Conservation (phyloP, 1,140 invertebrate genomes). For the Drosophila lacteicornis region DNA sequence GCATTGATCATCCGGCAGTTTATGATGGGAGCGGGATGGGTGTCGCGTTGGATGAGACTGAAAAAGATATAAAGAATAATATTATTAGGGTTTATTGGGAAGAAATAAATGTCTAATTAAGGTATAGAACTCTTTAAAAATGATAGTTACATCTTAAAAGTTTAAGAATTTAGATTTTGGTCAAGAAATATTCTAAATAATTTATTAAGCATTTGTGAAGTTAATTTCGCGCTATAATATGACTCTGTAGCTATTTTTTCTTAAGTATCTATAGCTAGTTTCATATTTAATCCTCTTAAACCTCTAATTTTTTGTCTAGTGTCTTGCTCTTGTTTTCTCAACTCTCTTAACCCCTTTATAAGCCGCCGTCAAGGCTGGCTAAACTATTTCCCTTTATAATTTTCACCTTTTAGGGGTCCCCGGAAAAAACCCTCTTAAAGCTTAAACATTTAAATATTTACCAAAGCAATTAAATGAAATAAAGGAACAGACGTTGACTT, state of each 20-base stretch:
- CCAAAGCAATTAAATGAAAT: slow-evolving; percentile 45
- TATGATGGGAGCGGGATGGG: slow-evolving; percentile 91
- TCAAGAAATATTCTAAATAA: too few relatives aligned
- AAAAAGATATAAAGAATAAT: slow-evolving; percentile 21
- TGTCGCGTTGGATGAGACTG: slow-evolving; percentile 90
- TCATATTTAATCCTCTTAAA: too few relatives aligned
- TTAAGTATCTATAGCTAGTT: fast-evolving
- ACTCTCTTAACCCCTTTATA: not conserved
- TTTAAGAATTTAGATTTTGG: not conserved
- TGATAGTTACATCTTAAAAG: not conserved
- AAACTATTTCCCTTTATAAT: not conserved
- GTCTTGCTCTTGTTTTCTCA: not conserved
- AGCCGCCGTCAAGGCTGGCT: not conserved
- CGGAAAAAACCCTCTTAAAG: not conserved
- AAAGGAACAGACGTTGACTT: slow-evolving; percentile 32
- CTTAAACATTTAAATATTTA: slow-evolving; percentile 32
- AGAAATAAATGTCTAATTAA: too few relatives aligned
- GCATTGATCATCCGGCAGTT: slow-evolving; percentile 89
- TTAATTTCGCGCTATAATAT: too few relatives aligned
- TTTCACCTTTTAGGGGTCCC: not conserved
- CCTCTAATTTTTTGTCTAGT: not conserved
- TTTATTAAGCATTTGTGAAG: too few relatives aligned
- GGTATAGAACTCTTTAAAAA: too few relatives aligned
- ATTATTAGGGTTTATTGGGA: not conserved
- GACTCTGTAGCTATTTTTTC: too few relatives aligned